Evolutionary conservation across 2,113 vertebrate species (phyloP).

Genomic region (Rhynchomys soricoides): DNA sequence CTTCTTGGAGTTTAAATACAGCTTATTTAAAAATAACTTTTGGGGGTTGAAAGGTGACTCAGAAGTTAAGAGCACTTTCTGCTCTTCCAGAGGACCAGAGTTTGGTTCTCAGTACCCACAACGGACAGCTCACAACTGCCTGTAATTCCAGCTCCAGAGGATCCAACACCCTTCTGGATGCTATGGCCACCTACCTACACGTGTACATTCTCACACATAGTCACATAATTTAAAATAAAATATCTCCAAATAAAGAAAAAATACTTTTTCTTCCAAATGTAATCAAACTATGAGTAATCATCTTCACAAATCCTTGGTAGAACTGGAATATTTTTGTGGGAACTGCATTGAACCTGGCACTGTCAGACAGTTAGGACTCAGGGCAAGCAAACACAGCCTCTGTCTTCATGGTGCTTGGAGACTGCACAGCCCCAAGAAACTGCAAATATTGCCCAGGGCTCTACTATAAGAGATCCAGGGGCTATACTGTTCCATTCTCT

Average conservation of each 20-base stretch:
- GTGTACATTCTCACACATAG: neutral
- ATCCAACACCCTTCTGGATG: neutral
- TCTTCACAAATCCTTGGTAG: neutral
- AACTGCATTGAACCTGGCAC: fast-evolving
- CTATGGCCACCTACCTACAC: neutral
- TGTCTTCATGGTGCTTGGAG: neutral
- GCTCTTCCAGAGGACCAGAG: neutral
- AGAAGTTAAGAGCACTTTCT: neutral
- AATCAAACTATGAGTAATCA: neutral
- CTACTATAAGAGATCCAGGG: fast-evolving
- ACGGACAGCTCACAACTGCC: neutral
- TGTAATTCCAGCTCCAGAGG: neutral
- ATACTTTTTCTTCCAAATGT: neutral
- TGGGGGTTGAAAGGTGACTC: neutral
- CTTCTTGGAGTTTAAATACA: constrained; percentile 25
- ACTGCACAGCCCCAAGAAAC: fast-evolving
- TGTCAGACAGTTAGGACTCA: neutral
- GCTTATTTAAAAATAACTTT: neutral
- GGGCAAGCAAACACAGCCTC: neutral
- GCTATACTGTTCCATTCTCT: neutral
- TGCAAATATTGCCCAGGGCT: no score
- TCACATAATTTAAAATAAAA: neutral
- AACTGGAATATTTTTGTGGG: neutral
- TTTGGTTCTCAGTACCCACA: neutral
- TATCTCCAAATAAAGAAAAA: neutral